Conservation (phyloP, 2,113 vertebrate genomes). For the Phalacrocorax pelagicus region DNA sequence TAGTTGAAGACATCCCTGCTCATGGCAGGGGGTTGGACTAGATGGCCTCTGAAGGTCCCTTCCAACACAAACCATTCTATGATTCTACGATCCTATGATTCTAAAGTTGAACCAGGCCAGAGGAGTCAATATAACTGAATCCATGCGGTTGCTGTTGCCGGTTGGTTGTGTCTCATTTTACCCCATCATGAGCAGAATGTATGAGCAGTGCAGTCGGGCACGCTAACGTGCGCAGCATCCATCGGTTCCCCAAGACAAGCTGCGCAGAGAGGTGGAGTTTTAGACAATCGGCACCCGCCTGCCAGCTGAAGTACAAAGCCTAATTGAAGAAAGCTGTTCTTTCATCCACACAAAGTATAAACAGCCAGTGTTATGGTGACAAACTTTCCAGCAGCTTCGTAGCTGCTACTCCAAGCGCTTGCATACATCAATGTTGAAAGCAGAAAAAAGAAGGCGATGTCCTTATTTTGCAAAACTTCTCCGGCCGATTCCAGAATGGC, state of each 20-base stretch:
- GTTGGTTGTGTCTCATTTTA: neutral
- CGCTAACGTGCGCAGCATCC: neutral
- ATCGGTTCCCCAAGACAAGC: neutral
- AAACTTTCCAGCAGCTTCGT: conserved; percentile 60
- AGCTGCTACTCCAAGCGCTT: conserved; percentile 51
- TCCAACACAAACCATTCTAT: neutral
- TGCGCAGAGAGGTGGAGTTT: neutral
- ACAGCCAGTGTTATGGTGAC: conserved; percentile 62
- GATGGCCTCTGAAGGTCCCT: neutral
- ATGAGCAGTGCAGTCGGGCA: accelerated
- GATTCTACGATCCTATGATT: neutral
- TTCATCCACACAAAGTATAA: conserved; percentile 55
- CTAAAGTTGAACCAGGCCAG: neutral
- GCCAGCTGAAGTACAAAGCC: conserved; percentile 52
- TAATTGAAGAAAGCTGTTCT: conserved; percentile 69
- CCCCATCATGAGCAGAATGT: accelerated
- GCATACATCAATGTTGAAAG: neutral
- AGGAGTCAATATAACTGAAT: neutral
- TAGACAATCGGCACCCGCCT: conserved; percentile 16
- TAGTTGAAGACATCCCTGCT: too few relatives aligned
- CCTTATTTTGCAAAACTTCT: neutral
- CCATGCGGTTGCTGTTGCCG: neutral
- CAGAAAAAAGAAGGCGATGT: neutral
- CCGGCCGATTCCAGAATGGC: neutral
- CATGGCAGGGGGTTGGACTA: accelerated